Base-by-base conservation (phyloP, 2,113 vertebrate species). In the Sceloporus undulatus region DNA sequence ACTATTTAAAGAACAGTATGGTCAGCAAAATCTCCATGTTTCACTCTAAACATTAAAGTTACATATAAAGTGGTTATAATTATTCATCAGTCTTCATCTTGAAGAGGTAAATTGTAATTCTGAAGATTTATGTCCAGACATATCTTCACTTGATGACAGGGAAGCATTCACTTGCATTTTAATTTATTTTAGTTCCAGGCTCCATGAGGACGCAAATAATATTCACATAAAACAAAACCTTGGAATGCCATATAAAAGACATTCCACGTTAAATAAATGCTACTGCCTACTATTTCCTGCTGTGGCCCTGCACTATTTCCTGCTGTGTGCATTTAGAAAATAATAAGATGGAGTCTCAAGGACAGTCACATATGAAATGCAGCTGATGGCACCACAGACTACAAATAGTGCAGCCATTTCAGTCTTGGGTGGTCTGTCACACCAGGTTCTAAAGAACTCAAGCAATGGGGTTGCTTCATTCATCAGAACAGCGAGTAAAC, bases 321-420 rank as follows among this genome's bases (percentile, higher is more conserved):
- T 76, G 56, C 73, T 42, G 71, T 65, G 34, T 74, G 73, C 56
- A 65, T 59, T 85, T 62, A 77, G 34, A 65, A 62, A 85, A 65
- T 42, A 76, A 42, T 42, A 85, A 56, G 77, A 77, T 65, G 38
- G 62, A 42, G 34, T 9, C 73, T 65, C 38, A 52, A 21, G 25
- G 65, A 52, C 66, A n/a, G 38, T 68, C 73, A 65, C 56, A 77
- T 85, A 85, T 75, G 84, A 38, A 62, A 62, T 75, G 34, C 84
- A 77, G 34, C 84, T 77, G 73, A 77, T 42, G 73, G 7, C 2
- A 21, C 18, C 83, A 82, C 56, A 74, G 29, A 73, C 9, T 38
- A 62, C 19, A 85, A 42, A 23, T 18, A 42, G 25, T 65, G 11
- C 4, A 42, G 52, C 1, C 34, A 65, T 71, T 84, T 84, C 66